A percentile compares a stretch with the other conserved stretches of the same genome.
Evolutionary conservation across 2,888 invertebrate genomes (phyloP).

Genomic region (Drosophila macrospina): DNA sequence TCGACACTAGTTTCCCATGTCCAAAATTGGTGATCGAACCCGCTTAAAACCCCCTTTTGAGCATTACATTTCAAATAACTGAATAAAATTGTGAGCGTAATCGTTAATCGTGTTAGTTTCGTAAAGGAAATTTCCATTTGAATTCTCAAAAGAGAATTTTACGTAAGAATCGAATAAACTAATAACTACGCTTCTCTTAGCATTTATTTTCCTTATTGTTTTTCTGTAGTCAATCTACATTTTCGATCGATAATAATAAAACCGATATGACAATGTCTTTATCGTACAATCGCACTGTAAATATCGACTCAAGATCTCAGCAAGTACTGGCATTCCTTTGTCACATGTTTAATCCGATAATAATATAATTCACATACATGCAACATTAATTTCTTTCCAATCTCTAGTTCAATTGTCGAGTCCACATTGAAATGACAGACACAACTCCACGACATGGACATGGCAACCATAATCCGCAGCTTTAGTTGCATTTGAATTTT

Average conservation of each 20-base stretch:
- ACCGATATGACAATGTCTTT: background rate
- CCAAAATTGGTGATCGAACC: slow-evolving; percentile 38
- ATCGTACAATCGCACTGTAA: slow-evolving; percentile 2
- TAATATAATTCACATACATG: slow-evolving; percentile 24
- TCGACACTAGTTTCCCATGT: slow-evolving; percentile 25
- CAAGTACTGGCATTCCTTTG: slow-evolving; percentile 6
- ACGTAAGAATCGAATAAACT: no score
- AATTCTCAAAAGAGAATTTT: no score
- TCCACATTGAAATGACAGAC: slow-evolving; percentile 16
- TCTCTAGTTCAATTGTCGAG: background rate
- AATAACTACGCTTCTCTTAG: no score
- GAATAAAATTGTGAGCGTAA: slow-evolving; percentile 7
- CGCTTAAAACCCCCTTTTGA: slow-evolving; percentile 37
- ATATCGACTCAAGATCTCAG: slow-evolving; percentile 6
- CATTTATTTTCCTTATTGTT: no score
- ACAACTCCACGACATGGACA: slow-evolving; percentile 8
- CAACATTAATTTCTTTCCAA: slow-evolving; percentile 12
- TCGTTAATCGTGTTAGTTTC: slow-evolving; percentile 35
- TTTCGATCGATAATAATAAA: background rate
- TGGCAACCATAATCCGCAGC: slow-evolving; percentile 22
- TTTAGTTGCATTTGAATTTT: slow-evolving; percentile 24
- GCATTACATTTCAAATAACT: slow-evolving; percentile 33
- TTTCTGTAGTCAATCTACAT: background rate
- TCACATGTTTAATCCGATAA: slow-evolving; percentile 15
- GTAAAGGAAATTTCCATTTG: slow-evolving; percentile 2